Evolutionary conservation across 1,140 invertebrate species (phyloP).

Genomic region (Drosophila micromelanica): DNA sequence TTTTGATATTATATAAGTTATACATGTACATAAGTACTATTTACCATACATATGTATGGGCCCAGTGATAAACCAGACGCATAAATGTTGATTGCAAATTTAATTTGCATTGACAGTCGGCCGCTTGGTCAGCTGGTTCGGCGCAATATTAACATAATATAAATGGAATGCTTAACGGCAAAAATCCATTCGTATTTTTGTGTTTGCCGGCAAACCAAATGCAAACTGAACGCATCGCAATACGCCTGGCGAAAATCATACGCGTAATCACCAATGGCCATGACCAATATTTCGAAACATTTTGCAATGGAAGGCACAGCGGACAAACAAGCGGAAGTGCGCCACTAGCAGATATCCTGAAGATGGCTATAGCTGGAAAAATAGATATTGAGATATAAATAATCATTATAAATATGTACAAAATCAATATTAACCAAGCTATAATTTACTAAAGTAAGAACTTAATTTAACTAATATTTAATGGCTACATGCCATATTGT

Average conservation of each 20-base stretch:
- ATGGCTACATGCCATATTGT: no score
- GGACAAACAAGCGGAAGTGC: not conserved
- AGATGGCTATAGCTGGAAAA: not conserved
- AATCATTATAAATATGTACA: no score
- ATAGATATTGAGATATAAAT: no score
- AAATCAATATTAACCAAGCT: no score
- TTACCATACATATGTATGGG: constrained; percentile 5
- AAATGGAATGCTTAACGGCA: constrained; percentile 31
- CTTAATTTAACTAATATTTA: no score
- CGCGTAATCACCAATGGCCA: constrained; percentile 26
- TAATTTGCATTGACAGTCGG: constrained; percentile 38
- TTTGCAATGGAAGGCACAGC: not conserved
- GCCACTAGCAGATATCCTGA: constrained; percentile 1
- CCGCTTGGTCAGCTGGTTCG: constrained; percentile 15
- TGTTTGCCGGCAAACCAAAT: constrained; percentile 37
- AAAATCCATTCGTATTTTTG: constrained; percentile 31
- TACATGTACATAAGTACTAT: constrained; percentile 1
- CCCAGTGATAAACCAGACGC: constrained; percentile 29
- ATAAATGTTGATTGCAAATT: constrained; percentile 42
- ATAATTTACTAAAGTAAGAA: no score
- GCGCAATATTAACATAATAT: constrained; percentile 41
- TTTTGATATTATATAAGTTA: constrained; percentile 8
- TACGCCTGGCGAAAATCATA: constrained; percentile 28
- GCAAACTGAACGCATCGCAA: constrained; percentile 19
- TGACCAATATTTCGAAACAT: constrained; percentile 34